Conservation (phyloP, 2,888 invertebrate genomes). For the Eupithecia subfuscata region DNA sequence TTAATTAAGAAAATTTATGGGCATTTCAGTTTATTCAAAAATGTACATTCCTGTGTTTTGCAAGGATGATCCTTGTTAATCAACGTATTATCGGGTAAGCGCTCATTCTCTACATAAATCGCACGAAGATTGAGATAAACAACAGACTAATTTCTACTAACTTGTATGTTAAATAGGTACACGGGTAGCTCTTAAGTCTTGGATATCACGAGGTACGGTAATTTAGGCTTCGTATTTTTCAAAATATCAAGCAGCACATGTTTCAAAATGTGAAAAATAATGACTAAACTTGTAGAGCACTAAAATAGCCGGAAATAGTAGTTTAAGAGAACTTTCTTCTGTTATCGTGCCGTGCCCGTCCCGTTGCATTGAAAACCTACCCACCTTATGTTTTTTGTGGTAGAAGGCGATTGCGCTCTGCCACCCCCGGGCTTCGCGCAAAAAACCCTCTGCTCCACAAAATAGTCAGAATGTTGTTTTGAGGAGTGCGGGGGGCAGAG, state of each 20-base stretch:
- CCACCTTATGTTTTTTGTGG: constrained; percentile 82
- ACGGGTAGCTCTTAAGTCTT: neutral
- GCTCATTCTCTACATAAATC: too few species aligned
- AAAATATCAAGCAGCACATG: neutral
- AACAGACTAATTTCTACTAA: too few species aligned
- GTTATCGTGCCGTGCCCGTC: constrained; percentile 33
- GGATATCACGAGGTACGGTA: neutral
- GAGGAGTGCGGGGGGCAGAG: constrained; percentile 64
- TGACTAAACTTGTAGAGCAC: neutral
- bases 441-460: constrained; percentile 81
- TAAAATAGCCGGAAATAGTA: neutral
- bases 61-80: neutral
- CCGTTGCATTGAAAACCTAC: constrained; percentile 51
- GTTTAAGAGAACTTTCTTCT: neutral
- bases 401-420: constrained; percentile 79
- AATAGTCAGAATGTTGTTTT: constrained; percentile 81
- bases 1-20: too few species aligned
- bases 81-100: too few species aligned
- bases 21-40: neutral
- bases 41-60: neutral
- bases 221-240: neutral
- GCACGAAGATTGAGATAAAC: too few species aligned
- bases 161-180: neutral
- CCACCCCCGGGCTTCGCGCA: constrained; percentile 82
- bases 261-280: neutral